phyloP scores from a whole-genome alignment of 2,797 vertebrate species.

The Hozukius guyotensis region DNA sequence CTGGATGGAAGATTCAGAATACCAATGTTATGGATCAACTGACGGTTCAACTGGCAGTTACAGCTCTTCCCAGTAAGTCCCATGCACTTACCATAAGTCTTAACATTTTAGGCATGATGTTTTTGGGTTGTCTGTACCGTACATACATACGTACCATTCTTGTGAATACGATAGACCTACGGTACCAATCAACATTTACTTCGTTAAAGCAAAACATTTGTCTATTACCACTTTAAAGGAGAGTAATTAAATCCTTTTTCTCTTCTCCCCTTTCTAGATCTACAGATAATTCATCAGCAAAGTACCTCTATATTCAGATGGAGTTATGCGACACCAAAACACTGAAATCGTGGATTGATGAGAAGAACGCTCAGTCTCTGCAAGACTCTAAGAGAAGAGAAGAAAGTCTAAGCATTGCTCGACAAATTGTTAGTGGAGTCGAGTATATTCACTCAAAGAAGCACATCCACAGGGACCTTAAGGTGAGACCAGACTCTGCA shows the following conservation, averaged over 20 bases:
- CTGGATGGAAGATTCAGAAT: constrained; percentile 68
- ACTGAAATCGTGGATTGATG: constrained; percentile 80
- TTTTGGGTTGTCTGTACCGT: too few relatives aligned
- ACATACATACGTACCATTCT: too few relatives aligned
- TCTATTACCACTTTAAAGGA: too few relatives aligned
- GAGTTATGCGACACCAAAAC: constrained; percentile 86
- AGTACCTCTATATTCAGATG: constrained; percentile 90
- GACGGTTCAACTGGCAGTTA: neutral
- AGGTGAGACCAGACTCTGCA: constrained; percentile 75
- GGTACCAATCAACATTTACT: too few relatives aligned
- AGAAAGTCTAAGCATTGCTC: constrained; percentile 71
- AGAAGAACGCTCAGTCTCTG: fast-evolving
- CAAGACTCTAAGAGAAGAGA: constrained; percentile 18
- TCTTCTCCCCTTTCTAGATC: constrained; percentile 36
- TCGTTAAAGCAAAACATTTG: too few relatives aligned
- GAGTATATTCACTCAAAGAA: constrained; percentile 82
- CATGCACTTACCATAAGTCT: neutral
- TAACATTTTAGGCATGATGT: fast-evolving
- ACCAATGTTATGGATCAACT: neutral
- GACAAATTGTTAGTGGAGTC: constrained; percentile 85
- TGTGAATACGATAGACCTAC: too few relatives aligned
- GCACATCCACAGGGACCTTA: constrained; percentile 91
- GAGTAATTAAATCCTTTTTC: too few relatives aligned
- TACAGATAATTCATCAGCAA: fast-evolving
- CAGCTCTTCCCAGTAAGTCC: constrained; percentile 55